Evolutionary conservation across 2,113 vertebrate species (phyloP), one percentile per base, ranked within the genome.

Genomic region (Istiophorus platypterus): DNA sequence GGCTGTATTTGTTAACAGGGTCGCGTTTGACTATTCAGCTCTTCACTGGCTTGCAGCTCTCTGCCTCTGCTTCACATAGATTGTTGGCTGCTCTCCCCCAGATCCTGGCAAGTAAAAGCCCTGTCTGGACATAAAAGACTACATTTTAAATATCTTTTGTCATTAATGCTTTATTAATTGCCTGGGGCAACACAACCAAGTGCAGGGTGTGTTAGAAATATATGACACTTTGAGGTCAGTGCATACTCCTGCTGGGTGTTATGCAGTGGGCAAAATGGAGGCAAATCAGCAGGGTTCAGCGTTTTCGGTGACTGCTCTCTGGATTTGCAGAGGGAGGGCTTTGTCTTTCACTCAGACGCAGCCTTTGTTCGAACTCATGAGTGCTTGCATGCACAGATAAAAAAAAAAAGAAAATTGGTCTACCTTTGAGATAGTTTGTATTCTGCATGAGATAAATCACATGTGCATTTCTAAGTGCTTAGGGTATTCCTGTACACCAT

Each of bases 91-190:
- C 94, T 94, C 92, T 95, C 94, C 94, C 94, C 79, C 91, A 93
- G 94, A 95, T 96, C 92, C 81, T 92, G 92, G 80, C 90, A 86
- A 95, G 95, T 93, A 96, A 96, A 96, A 96, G 95, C 96, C 93
- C 94, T 96, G 95, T 95, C 96, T 90, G 78, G 93, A 96, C 93
- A 96, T 96, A 96, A 96, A 96, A 96, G 94, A 96, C 95, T 94
- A 96, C 96, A 96, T 97, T 98, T 97, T 95, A 97, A 98, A 98
- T 97, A 96, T 96, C 95, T 95, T 97, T 97, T 97, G 97, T 98
- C 97, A 97, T 98, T 98, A 98, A 99, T 97, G 97, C 97, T 97
- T 99, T 98, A 98, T 99, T 98, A 98, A 98, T 97, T 97, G 98
- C 97, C 96, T 59, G 87, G 90, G 96, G 97, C 97, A 92, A 96